These are phyloP conservation scores for Microcebus tavaratra DNA, from an alignment of 2,113 vertebrate genomes.

Conservation along the genomic window DNA sequence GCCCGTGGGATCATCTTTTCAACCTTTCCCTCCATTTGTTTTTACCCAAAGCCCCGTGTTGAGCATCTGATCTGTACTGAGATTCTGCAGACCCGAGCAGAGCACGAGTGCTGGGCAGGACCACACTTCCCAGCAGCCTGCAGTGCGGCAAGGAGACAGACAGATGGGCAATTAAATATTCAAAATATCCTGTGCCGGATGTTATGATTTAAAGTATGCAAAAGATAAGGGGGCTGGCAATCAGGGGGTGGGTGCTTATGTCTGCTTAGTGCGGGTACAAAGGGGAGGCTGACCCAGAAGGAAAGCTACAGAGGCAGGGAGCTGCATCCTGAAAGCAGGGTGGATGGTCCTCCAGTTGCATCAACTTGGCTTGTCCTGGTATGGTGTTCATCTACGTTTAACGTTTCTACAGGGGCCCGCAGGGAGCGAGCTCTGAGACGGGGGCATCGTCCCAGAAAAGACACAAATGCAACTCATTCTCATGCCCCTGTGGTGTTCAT, in stretches of 20 bases:
- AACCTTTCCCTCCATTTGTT: neutral
- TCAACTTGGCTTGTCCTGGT: accelerated
- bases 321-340: accelerated
- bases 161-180: accelerated
- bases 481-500: neutral
- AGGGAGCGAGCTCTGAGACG: too few species aligned
- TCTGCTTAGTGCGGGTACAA: accelerated
- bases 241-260: accelerated
- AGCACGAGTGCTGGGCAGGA: neutral
- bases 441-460: neutral
- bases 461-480: neutral
- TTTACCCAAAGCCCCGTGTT: accelerated
- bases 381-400: accelerated
- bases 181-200: neutral
- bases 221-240: accelerated
- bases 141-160: neutral
- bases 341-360: accelerated
- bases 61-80: too few species aligned
- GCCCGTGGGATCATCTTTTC: neutral
- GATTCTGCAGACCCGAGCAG: neutral
- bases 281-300: accelerated
- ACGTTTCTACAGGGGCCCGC: neutral
- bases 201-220: neutral
- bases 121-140: too few species aligned
- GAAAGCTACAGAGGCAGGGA: neutral